Conservation (phyloP, 64 coral and sea anemone species). For the Pocillopora damicornis region DNA sequence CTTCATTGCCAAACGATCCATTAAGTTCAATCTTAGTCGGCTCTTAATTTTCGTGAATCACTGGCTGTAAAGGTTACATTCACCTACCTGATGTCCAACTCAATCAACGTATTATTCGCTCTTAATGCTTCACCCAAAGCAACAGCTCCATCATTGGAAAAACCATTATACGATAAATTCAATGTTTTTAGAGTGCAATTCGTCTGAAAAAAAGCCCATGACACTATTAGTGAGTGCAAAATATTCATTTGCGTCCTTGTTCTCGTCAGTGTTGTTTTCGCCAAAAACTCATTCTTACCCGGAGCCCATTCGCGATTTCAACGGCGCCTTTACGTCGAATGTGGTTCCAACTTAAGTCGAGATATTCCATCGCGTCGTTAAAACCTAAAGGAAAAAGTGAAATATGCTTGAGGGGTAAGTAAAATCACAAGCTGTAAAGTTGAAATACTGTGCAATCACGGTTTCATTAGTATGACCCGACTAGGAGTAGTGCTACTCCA, state of each 20-base stretch:
- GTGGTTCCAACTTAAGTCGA: conserved; percentile 92
- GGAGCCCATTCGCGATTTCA: conserved; percentile 78
- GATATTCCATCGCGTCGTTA: conserved; percentile 82
- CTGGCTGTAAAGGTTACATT: background rate
- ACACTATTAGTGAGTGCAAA: background rate
- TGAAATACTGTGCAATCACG: no score
- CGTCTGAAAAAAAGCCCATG: conserved; percentile 21
- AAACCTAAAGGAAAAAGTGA: conserved; percentile 34
- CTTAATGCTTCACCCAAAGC: conserved; percentile 76
- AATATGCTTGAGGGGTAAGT: no score
- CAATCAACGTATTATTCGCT: conserved; percentile 84
- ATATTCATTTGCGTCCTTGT: background rate
- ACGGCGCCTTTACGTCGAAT: conserved; percentile 72
- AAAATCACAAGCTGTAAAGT: no score
- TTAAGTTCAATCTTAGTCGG: no score
- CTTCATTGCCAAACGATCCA: no score
- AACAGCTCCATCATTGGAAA: conserved; percentile 86
- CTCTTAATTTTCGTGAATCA: no score
- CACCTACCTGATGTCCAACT: conserved; percentile 94
- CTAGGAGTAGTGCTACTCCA: no score
- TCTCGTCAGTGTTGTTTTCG: background rate
- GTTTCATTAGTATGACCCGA: no score
- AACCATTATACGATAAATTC: conserved; percentile 90
- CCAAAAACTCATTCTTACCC: conserved; percentile 48
- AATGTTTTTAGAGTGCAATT: conserved; percentile 86